Percentiles rank a stretch among this genome's conserved stretches.
phyloP scores from a whole-genome alignment of 2,797 vertebrate species.

The Melanotaenia pygmaea region DNA sequence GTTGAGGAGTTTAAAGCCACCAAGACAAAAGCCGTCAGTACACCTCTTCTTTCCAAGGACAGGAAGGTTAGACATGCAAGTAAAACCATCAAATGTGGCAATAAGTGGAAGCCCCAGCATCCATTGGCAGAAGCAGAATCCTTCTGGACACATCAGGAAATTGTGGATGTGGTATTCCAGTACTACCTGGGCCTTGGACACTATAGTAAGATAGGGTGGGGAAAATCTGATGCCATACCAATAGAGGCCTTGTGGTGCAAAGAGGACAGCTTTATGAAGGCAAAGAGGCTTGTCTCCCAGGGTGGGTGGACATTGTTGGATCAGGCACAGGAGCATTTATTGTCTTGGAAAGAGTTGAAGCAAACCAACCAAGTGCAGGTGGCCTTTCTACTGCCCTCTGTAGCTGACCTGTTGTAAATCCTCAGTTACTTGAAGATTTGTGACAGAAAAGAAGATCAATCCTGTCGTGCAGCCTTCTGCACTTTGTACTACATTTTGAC shows the following conservation, averaged over 20 bases:
- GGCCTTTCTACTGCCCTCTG: background rate
- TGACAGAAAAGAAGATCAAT: background rate
- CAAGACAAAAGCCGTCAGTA: too few species aligned
- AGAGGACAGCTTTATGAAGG: background rate
- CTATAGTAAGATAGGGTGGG: too few species aligned
- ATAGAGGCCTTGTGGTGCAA: background rate
- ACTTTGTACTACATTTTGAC: too few species aligned
- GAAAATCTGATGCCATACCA: background rate
- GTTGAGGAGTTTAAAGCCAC: too few species aligned
- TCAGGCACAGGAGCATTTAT: background rate
- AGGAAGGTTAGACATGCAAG: too few species aligned
- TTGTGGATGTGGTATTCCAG: too few species aligned
- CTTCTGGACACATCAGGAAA: too few species aligned
- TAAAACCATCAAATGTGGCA: too few species aligned
- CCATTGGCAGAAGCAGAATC: too few species aligned
- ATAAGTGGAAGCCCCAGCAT: too few species aligned
- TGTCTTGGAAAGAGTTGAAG: conserved; percentile 3
- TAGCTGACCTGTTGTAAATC: background rate
- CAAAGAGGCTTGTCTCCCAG: background rate
- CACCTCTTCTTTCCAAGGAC: too few species aligned
- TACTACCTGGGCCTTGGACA: too few species aligned
- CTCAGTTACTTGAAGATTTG: conserved; percentile 1
- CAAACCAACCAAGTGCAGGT: conserved; percentile 2
- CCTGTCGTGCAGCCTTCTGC: background rate
- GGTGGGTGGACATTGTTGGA: conserved; percentile 5